phyloP scores from a whole-genome alignment of 2,113 vertebrate genomes.

The Pyxicephalus adspersus region DNA sequence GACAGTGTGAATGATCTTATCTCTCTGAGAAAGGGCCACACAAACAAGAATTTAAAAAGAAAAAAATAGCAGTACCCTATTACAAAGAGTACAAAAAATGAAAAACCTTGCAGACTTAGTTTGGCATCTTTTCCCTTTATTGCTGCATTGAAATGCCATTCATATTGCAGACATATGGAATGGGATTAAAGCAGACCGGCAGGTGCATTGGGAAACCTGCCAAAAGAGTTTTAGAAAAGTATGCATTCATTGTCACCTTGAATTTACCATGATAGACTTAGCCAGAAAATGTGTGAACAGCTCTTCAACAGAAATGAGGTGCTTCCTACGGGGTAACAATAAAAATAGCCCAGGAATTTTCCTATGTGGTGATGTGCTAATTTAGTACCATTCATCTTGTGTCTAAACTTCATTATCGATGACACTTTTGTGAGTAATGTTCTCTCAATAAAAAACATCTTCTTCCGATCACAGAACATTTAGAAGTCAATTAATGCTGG shows the following conservation, averaged over 20 bases:
- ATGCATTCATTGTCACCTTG: constrained; percentile 72
- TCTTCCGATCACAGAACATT: constrained; percentile 58
- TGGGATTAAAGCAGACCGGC: constrained; percentile 64
- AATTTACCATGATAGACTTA: constrained; percentile 66
- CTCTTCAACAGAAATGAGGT: constrained; percentile 63
- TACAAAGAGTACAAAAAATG: too few relatives aligned
- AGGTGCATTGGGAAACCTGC: constrained; percentile 62
- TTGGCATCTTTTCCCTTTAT: neutral
- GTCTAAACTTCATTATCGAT: constrained; percentile 67
- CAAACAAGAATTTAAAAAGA: too few relatives aligned
- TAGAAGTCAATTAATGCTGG: constrained; percentile 60
- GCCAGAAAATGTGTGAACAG: constrained; percentile 63
- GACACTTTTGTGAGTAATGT: constrained; percentile 58
- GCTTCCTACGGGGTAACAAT: constrained; percentile 58
- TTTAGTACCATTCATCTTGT: constrained; percentile 64
- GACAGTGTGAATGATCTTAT: too few relatives aligned
- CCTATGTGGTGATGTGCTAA: constrained; percentile 64
- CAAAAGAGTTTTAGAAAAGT: constrained; percentile 63
- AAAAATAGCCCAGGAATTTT: constrained; percentile 66
- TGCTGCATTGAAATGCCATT: constrained; percentile 57
- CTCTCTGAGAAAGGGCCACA: too few relatives aligned
- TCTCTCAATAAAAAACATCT: constrained; percentile 58
- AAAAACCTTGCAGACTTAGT: neutral
- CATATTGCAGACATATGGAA: constrained; percentile 68
- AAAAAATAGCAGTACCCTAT: too few relatives aligned